phyloP scores from a whole-genome alignment of 2,113 vertebrate genomes.

The Neotoma lepida region DNA sequence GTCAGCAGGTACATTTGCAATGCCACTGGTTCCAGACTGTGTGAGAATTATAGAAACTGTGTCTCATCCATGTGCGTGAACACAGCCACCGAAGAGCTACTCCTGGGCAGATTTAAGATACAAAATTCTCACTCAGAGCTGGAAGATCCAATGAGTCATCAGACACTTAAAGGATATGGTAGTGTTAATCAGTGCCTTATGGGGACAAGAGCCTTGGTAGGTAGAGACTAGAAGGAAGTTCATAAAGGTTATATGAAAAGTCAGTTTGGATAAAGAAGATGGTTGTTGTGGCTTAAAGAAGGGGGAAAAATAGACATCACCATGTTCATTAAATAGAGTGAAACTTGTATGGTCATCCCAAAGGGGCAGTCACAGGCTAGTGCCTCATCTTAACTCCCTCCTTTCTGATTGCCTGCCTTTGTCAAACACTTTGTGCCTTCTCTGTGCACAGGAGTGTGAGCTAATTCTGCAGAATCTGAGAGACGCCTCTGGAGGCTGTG shows the following conservation, averaged over 20 bases:
- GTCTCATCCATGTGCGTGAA: neutral
- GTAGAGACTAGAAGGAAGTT: neutral
- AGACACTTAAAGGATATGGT: neutral
- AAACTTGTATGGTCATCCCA: neutral
- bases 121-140: neutral
- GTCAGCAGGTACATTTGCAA: neutral
- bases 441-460: neutral
- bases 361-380: neutral
- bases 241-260: neutral
- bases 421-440: neutral
- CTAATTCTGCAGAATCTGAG: neutral
- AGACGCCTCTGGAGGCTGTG: neutral
- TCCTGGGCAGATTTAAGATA: neutral
- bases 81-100: neutral
- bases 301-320: neutral
- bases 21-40: neutral
- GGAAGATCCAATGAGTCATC: neutral
- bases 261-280: neutral
- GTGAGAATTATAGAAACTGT: neutral
- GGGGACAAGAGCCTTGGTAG: neutral
- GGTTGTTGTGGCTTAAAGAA: neutral
- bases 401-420: neutral
- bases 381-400: neutral
- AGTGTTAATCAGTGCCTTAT: neutral
- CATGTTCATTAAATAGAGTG: neutral